phyloP scores from a whole-genome alignment of 2,113 vertebrate genomes.

The Epinephelus fuscoguttatus region DNA sequence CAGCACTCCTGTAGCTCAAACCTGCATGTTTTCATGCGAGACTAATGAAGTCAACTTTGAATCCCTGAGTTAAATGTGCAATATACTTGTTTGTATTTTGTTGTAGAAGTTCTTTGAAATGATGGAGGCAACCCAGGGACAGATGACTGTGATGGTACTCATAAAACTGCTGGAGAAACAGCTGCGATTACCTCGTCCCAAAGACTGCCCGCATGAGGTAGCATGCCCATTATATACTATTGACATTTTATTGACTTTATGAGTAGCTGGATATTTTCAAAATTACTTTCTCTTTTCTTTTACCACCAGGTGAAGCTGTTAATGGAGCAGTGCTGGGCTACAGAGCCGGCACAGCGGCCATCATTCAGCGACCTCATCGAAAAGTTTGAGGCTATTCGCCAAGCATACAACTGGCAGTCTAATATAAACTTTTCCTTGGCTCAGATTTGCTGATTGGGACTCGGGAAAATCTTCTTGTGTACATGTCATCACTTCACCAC shows the following conservation, averaged over 20 bases:
- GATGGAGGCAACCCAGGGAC: constrained; percentile 82
- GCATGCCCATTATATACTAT: neutral
- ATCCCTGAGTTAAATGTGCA: neutral
- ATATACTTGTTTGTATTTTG: constrained; percentile 1
- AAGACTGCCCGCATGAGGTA: constrained; percentile 90
- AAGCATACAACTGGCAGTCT: constrained; percentile 68
- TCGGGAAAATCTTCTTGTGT: neutral
- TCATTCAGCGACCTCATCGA: constrained; percentile 86
- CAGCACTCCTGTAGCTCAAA: neutral
- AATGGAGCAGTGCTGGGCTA: constrained; percentile 91
- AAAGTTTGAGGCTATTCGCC: constrained; percentile 75
- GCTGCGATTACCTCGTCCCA: constrained; percentile 86
- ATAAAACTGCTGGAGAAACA: constrained; percentile 87
- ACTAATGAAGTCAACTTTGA: neutral
- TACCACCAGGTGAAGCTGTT: constrained; percentile 75
- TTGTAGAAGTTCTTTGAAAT: constrained; percentile 90
- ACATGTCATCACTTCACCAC: constrained; percentile 27
- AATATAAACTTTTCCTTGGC: constrained; percentile 72
- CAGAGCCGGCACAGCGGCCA: constrained; percentile 85
- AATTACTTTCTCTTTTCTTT: neutral
- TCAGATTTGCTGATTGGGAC: constrained; percentile 71
- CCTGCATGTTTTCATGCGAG: neutral
- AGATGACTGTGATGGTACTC: constrained; percentile 88
- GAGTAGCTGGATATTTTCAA: neutral
- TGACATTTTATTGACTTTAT: neutral